phyloP scores from a whole-genome alignment of 2,797 vertebrate species.

The Podarcis siculus region DNA sequence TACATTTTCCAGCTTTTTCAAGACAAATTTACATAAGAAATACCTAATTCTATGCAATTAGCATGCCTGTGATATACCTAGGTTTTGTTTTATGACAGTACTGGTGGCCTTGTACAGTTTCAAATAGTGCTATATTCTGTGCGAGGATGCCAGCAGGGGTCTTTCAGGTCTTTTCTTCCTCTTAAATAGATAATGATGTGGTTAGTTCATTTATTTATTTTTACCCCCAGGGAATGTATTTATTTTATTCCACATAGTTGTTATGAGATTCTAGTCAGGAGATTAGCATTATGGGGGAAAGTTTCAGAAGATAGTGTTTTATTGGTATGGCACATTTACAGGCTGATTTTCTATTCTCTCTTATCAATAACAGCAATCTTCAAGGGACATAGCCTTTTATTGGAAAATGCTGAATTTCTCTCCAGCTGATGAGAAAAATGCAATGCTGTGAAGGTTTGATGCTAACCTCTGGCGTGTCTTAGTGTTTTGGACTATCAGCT shows the following conservation, averaged over 20 bases:
- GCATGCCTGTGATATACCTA: neutral
- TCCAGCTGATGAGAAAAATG: constrained; percentile 37
- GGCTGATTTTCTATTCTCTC: constrained; percentile 15
- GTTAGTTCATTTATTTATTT: neutral
- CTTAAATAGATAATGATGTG: constrained; percentile 24
- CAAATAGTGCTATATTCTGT: constrained; percentile 13
- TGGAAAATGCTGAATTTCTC: constrained; percentile 28
- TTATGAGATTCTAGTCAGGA: constrained; percentile 28
- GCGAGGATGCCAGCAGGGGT: neutral
- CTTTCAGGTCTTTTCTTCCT: neutral
- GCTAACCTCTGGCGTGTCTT: constrained; percentile 34
- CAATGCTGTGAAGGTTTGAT: constrained; percentile 24
- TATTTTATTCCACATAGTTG: constrained; percentile 27
- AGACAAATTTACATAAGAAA: neutral
- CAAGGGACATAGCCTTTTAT: neutral
- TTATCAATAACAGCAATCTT: constrained; percentile 32
- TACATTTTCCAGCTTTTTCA: neutral
- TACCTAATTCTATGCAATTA: neutral
- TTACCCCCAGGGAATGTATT: constrained; percentile 21
- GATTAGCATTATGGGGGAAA: constrained; percentile 22
- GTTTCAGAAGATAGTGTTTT: constrained; percentile 35
- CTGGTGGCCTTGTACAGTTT: neutral
- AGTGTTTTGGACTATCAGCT: constrained; percentile 50
- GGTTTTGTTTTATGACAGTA: neutral
- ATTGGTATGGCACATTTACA: constrained; percentile 33